Evolutionary conservation across 2,797 vertebrate species (phyloP).

Genomic region (Chiroxiphia lanceolata): DNA sequence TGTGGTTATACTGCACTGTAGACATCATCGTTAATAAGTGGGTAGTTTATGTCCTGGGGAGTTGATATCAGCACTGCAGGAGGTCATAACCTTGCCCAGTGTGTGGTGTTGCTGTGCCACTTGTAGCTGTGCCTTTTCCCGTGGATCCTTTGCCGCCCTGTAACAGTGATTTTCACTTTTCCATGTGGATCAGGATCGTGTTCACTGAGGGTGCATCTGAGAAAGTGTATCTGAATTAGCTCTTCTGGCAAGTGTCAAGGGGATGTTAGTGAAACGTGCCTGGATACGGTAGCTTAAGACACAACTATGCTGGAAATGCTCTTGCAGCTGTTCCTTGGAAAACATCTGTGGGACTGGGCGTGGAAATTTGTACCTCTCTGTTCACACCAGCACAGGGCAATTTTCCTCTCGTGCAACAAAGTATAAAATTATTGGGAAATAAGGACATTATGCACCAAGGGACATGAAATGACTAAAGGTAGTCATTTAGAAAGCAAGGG

Average conservation of each 20-base stretch:
- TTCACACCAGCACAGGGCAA: neutral
- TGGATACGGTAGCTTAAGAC: neutral
- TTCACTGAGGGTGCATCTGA: neutral
- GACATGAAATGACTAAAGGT: neutral
- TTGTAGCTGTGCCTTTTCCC: neutral
- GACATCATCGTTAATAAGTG: neutral
- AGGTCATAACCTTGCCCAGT: neutral
- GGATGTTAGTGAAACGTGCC: neutral
- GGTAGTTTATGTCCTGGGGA: neutral
- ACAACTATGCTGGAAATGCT: constrained; percentile 34
- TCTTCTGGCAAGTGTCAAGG: neutral
- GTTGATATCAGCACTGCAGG: neutral
- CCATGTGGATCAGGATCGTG: rapidly evolving
- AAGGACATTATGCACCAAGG: neutral
- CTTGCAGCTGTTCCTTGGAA: constrained; percentile 51
- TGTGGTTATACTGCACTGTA: neutral
- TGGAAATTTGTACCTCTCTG: neutral
- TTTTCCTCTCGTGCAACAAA: neutral
- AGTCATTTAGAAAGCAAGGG: neutral
- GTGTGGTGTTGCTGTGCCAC: neutral
- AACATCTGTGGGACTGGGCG: constrained; percentile 21
- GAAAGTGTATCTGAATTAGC: neutral
- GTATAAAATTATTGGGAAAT: neutral
- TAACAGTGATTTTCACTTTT: neutral
- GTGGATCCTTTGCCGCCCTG: neutral